phyloP scores from a whole-genome alignment of 2,888 invertebrate genomes.

The Ophion slaviceki region DNA sequence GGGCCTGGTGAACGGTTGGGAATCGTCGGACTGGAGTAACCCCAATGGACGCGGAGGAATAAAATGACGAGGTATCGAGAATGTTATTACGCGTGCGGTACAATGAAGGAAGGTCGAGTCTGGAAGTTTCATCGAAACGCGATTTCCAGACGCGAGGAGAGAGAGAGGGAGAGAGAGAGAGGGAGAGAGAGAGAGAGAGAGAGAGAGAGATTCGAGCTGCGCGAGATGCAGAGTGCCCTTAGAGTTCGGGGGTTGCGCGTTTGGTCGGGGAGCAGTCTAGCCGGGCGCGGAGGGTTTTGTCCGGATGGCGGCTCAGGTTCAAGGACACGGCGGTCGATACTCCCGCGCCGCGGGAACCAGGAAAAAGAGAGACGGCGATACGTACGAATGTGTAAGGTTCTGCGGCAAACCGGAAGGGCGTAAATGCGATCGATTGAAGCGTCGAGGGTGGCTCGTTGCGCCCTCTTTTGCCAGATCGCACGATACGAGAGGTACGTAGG shows the following conservation, averaged over 20 bases:
- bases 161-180: conserved; percentile 24
- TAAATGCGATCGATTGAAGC: background rate
- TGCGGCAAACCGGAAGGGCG: conserved; percentile 13
- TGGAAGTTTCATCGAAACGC: conserved; percentile 9
- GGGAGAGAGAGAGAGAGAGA: conserved; percentile 36
- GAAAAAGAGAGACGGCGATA: conserved; percentile 59
- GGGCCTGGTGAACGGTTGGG: too few species aligned
- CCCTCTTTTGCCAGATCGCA: background rate
- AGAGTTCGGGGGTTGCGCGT: conserved; percentile 73
- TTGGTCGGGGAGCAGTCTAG: conserved; percentile 75
- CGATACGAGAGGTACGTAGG: conserved; percentile 4
- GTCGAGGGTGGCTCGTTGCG: background rate
- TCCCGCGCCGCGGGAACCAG: conserved; percentile 69
- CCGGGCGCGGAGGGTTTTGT: conserved; percentile 75
- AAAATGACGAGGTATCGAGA: conserved; percentile 34
- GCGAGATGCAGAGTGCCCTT: conserved; percentile 64
- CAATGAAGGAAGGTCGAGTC: conserved; percentile 17
- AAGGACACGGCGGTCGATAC: conserved; percentile 80
- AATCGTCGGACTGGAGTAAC: too few species aligned
- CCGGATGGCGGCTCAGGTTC: conserved; percentile 77
- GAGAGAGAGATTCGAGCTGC: conserved; percentile 61
- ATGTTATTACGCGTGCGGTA: conserved; percentile 16
- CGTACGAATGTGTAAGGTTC: background rate
- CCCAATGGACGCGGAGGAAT: background rate
- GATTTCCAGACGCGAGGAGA: conserved; percentile 25